phyloP scores from a whole-genome alignment of 1,140 invertebrate species.

The Zaprionus taronus region DNA sequence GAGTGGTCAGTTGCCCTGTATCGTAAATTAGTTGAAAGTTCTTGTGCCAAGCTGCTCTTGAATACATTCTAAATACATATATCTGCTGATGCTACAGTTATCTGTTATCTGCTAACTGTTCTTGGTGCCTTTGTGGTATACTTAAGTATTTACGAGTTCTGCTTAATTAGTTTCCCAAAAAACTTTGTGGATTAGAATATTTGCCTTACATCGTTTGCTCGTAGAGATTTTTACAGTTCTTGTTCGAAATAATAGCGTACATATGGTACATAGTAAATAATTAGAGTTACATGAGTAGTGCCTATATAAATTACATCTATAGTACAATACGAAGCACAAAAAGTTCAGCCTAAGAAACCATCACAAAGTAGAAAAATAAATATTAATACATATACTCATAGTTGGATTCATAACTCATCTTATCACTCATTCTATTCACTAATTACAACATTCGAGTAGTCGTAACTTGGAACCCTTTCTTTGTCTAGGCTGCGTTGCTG shows the following conservation, averaged over 20 bases:
- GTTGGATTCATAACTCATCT: conserved; percentile 41
- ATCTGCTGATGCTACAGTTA: conserved; percentile 17
- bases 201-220: conserved; percentile 65
- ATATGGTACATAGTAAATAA: conserved; percentile 2
- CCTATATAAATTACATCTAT: conserved; percentile 62
- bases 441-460: conserved; percentile 39
- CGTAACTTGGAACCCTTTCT: conserved; percentile 15
- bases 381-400: conserved; percentile 58
- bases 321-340: conserved; percentile 67
- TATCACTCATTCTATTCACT: conserved; percentile 29
- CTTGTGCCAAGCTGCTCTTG: conserved; percentile 48
- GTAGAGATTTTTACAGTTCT: conserved; percentile 52
- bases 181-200: conserved; percentile 70
- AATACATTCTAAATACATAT: conserved; percentile 36
- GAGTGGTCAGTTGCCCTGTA: conserved; percentile 74
- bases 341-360: conserved; percentile 82
- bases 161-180: conserved; percentile 63
- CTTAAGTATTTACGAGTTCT: conserved; percentile 53
- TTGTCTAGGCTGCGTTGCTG: not conserved
- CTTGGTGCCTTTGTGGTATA: conserved; percentile 61
- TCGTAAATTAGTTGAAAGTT: conserved; percentile 55
- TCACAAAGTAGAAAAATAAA: conserved; percentile 81
- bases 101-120: not conserved
- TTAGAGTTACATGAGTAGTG: conserved; percentile 29
- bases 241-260: conserved; percentile 7